phyloP scores from a whole-genome alignment of 1,140 invertebrate genomes.

The Drosophila watanabei region DNA sequence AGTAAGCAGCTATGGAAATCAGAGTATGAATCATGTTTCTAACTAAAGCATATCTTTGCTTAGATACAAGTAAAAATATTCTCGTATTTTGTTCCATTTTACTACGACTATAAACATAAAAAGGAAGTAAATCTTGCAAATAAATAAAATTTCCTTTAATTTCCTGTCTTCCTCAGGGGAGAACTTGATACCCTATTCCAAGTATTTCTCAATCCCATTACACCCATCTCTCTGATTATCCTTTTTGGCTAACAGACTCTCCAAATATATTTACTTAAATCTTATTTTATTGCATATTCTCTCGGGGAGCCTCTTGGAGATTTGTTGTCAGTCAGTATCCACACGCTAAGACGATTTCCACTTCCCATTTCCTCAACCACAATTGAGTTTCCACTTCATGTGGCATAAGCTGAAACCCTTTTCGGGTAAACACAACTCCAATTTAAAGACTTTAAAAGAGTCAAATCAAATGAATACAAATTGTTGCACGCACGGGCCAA shows the following conservation, averaged over 20 bases:
- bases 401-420: constrained; percentile 28
- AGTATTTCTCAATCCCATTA: constrained; percentile 3
- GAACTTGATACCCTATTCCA: background rate
- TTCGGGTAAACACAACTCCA: constrained; percentile 49
- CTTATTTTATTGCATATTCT: constrained; percentile 26
- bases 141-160: constrained; percentile 14
- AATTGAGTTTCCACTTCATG: constrained; percentile 63
- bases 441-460: constrained; percentile 52
- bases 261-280: constrained; percentile 27
- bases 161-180: background rate
- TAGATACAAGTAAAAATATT: background rate
- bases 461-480: constrained; percentile 61
- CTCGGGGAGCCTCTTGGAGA: background rate
- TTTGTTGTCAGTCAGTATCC: constrained; percentile 50
- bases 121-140: background rate
- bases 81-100: too few species aligned
- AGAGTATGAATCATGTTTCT: constrained; percentile 1
- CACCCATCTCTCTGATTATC: background rate
- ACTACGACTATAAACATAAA: background rate
- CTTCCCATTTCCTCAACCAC: constrained; percentile 16
- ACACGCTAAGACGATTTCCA: constrained; percentile 23
- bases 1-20: background rate
- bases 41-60: background rate
- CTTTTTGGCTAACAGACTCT: constrained; percentile 14
- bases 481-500: constrained; percentile 29